Evolutionary conservation across 2,888 invertebrate genomes (phyloP), one percentile per base, ranked within the genome.

Genomic region (Drosophila niveifrons): DNA sequence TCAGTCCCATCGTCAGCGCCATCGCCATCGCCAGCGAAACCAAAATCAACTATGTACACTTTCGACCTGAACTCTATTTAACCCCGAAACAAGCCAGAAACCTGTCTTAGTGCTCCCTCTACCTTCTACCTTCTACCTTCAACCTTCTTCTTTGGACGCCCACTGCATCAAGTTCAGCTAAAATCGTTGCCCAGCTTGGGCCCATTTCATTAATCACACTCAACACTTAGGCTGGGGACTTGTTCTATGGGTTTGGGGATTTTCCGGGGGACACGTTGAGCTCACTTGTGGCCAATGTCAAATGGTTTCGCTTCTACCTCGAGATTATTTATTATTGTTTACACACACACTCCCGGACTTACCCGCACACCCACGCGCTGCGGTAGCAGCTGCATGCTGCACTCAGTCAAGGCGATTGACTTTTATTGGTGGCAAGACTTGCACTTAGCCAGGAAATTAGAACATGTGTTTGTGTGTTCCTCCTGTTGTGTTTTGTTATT

Each of bases 141-240:
- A 6, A 8, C 11, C 51, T 8, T 10, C 8, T 10, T 8, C 31
- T 23, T 23, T 23, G 23, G 10, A 1, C 13, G 39, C 13, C 39
- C 39, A 41, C 39, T 41, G 39, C 39, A 41, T 13, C 39, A 41
- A 41, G 31, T 36, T 34, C 41, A 31, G 17, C 50, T 48, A 43
- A 52, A 11, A 29, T 52, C 34, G 47, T 43, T 62, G 63, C 72
- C 65, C 74, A 62, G 67, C 68, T 73, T 73, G 72, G 68, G 82
- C 70, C 72, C 87, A 85, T 82, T 86, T 85, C 85, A 86, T 86
- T 86, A 86, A 86, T 86, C 85, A 86, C 87, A 78, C 78, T 85
- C 87, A 85, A 82, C 87, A 87, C 82, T 81, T 70, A 59, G 73
- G 31, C 36, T 23, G 62, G 59, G 53, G 56, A 41, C 39, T 41